Conservation (phyloP, 2,888 invertebrate species). For the Phortica magna region DNA sequence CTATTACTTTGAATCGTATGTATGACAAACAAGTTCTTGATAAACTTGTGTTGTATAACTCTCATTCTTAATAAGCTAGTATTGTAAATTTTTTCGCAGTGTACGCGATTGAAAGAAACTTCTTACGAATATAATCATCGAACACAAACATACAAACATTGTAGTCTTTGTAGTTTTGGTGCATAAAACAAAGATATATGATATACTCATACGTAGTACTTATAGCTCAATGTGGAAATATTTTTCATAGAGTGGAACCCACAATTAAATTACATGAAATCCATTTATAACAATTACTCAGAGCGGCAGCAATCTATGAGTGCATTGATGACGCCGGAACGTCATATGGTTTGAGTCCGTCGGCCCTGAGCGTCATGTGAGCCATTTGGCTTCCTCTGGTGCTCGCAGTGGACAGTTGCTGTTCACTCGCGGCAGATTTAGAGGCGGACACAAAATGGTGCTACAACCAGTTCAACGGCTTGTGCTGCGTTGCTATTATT, state of each 20-base stretch:
- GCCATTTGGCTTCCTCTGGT: constrained; percentile 58
- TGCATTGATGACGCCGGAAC: constrained; percentile 62
- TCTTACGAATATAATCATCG: neutral
- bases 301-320: constrained; percentile 65
- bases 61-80: too few relatives aligned
- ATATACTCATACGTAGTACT: constrained; percentile 42
- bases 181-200: neutral
- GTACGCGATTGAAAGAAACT: neutral
- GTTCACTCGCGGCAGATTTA: neutral
- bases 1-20: too few relatives aligned
- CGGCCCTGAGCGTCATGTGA: constrained; percentile 54
- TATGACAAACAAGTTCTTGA: too few relatives aligned
- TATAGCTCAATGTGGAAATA: constrained; percentile 61
- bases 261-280: constrained; percentile 73
- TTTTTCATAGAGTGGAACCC: constrained; percentile 71
- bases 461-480: constrained; percentile 71
- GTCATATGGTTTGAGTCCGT: constrained; percentile 52
- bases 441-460: constrained; percentile 54
- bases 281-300: constrained; percentile 74
- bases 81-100: too few relatives aligned
- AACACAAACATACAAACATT: constrained; percentile 1
- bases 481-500: constrained; percentile 68
- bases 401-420: neutral
- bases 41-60: too few relatives aligned
- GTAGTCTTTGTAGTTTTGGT: neutral